Evolutionary conservation across 2,888 invertebrate species (phyloP).

Genomic region (Oscheius sp.): DNA sequence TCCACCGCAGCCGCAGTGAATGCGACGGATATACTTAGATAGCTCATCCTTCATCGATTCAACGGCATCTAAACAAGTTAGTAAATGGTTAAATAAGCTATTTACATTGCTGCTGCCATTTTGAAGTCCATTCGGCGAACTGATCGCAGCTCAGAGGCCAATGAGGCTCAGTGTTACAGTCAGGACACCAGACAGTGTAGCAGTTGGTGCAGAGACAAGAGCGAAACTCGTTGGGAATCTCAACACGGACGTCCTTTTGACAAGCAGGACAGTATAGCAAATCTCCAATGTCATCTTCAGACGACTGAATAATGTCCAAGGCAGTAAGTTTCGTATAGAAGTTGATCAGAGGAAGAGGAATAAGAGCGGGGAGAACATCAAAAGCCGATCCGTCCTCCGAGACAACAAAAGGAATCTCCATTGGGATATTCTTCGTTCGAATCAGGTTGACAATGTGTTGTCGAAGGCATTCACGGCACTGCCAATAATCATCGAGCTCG

Average conservation of each 20-base stretch:
- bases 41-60: constrained; percentile 1
- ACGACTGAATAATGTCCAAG: constrained; percentile 4
- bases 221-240: constrained; percentile 29
- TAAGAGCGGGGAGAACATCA: constrained; percentile 45
- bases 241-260: constrained; percentile 41
- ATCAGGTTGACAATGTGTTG: constrained; percentile 39
- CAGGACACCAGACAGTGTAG: constrained; percentile 51
- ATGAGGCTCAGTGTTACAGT: constrained; percentile 52
- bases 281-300: constrained; percentile 34
- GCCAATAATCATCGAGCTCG: constrained; percentile 57
- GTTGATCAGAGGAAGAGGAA: constrained; percentile 47
- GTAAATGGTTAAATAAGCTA: background rate
- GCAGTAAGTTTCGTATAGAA: constrained; percentile 49
- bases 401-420: constrained; percentile 44
- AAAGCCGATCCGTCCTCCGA: constrained; percentile 39
- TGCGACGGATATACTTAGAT: constrained; percentile 12
- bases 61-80: constrained; percentile 14
- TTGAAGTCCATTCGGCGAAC: constrained; percentile 44
- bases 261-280: constrained; percentile 48
- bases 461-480: constrained; percentile 48
- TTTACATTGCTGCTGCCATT: constrained; percentile 47
- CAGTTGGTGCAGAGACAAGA: constrained; percentile 41
- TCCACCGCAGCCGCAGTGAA: constrained; percentile 20
- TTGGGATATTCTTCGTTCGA: constrained; percentile 38
- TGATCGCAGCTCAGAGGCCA: constrained; percentile 56